Percentiles rank a stretch among this genome's conserved stretches.
These are phyloP conservation scores for Irena cyanogastra DNA, from an alignment of 2,113 vertebrate genomes.

Conservation along the genomic window DNA sequence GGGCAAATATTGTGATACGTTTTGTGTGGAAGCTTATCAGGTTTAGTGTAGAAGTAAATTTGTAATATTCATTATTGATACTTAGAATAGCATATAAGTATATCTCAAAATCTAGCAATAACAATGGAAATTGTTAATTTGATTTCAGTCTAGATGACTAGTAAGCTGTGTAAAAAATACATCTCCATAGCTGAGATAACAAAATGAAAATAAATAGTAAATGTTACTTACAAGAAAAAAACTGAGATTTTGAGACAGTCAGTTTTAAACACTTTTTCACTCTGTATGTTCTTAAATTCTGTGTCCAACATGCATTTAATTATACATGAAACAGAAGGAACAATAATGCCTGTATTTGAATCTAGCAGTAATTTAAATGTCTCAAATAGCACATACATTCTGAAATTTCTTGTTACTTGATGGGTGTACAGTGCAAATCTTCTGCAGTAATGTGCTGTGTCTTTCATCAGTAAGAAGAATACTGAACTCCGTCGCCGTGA, in stretches of 20 bases:
- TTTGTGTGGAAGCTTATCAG: not conserved
- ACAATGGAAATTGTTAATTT: not conserved
- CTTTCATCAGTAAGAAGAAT: conserved; percentile 86
- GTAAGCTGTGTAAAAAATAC: not conserved
- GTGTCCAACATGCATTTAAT: not conserved
- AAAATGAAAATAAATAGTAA: not conserved
- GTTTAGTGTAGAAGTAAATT: not conserved
- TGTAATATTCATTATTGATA: not conserved
- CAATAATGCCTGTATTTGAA: not conserved
- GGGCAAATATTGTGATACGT: not conserved
- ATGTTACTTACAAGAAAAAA: not conserved
- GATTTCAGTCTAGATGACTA: not conserved
- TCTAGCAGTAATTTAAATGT: not conserved
- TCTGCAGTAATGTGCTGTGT: not conserved
- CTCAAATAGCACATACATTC: not conserved
- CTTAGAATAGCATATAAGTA: not conserved
- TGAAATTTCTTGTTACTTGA: not conserved
- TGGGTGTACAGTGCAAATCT: not conserved
- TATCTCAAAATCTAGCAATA: not conserved
- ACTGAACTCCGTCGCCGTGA: conserved; percentile 74
- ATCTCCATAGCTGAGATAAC: not conserved
- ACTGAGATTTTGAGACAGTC: not conserved
- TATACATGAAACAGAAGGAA: not conserved
- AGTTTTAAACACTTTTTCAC: not conserved
- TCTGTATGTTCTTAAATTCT: not conserved